phyloP scores from a whole-genome alignment of 2,888 invertebrate species.

The Harpalus rubripes region DNA sequence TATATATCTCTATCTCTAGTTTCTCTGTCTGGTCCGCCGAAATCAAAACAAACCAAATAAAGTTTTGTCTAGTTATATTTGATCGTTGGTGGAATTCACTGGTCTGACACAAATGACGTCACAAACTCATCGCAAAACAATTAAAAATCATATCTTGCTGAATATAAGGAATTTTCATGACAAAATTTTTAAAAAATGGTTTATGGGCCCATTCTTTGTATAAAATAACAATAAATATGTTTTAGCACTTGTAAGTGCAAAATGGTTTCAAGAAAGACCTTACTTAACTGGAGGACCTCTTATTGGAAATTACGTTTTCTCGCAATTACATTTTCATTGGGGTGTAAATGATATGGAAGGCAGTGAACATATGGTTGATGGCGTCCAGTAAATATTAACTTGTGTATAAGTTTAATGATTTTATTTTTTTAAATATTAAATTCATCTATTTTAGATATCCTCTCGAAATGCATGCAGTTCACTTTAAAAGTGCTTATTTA shows the following conservation, averaged over 20 bases:
- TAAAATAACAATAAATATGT: slow-evolving; percentile 15
- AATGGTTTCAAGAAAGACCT: slow-evolving; percentile 82
- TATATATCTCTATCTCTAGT: no score
- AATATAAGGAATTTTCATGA: no score
- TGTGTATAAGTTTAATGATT: slow-evolving; percentile 4
- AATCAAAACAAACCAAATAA: no score
- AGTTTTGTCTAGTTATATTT: no score
- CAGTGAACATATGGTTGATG: slow-evolving; percentile 83
- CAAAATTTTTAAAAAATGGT: no score
- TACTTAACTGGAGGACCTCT: slow-evolving; percentile 82
- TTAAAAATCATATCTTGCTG: no score
- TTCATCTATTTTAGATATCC: slow-evolving; percentile 76
- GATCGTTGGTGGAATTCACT: no score
- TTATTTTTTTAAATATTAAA: slow-evolving; percentile 7
- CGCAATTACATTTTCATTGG: slow-evolving; percentile 87
- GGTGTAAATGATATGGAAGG: slow-evolving; percentile 82
- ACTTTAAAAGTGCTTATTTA: slow-evolving; percentile 81
- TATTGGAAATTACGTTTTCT: slow-evolving; percentile 81
- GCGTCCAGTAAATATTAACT: slow-evolving; percentile 72
- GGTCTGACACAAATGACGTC: no score
- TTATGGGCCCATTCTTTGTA: no score
- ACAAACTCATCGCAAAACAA: no score
- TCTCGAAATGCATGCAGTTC: slow-evolving; percentile 83
- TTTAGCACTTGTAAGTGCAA: slow-evolving; percentile 81
- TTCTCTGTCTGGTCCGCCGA: no score